Conservation (phyloP, 2,888 invertebrate genomes). For the Chironomus tentans region DNA sequence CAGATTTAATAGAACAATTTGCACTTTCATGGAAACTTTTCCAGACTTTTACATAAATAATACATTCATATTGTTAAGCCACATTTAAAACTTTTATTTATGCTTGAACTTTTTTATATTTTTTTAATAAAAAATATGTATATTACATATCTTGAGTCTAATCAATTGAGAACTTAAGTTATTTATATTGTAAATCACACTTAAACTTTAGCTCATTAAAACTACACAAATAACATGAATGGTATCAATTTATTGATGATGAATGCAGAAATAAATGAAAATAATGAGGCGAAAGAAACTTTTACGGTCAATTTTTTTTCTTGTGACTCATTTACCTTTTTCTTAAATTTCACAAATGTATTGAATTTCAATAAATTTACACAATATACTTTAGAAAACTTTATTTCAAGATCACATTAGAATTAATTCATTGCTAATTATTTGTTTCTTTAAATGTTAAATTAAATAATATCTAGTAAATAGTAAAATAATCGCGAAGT, state of each 20-base stretch:
- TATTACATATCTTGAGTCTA: background rate
- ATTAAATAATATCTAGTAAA: background rate
- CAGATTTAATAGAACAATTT: background rate
- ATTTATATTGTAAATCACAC: background rate
- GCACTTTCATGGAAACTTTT: conserved; percentile 10
- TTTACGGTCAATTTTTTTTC: background rate
- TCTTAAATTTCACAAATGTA: conserved; percentile 2
- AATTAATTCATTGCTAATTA: background rate
- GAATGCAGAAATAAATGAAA: background rate
- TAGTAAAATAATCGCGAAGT: background rate
- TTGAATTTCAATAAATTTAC: background rate
- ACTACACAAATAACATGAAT: background rate
- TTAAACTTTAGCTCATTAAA: background rate
- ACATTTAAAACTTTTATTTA: background rate
- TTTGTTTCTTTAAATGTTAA: background rate
- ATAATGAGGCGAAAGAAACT: background rate
- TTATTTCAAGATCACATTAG: background rate
- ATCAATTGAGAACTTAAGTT: background rate
- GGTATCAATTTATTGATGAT: background rate
- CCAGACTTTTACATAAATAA: background rate
- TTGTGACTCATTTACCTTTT: conserved; percentile 19
- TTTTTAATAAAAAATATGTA: background rate
- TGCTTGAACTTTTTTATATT: background rate
- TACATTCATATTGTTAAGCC: background rate
- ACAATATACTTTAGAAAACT: background rate